Evolutionary conservation across 2,888 invertebrate genomes (phyloP).

Genomic region (Polydrusus pterygomalis): DNA sequence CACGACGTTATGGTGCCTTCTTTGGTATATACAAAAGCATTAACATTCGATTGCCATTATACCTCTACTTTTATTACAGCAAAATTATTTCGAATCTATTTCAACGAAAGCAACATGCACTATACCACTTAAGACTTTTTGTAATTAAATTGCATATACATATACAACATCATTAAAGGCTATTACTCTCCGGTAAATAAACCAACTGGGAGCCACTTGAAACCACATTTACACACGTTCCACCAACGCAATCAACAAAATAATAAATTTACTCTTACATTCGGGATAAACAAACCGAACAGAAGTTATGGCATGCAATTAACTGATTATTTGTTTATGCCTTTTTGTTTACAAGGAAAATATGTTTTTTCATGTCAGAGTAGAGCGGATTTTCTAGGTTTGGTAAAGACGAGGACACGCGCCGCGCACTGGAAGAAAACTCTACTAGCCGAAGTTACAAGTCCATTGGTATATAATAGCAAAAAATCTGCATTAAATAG

Average conservation of each 20-base stretch:
- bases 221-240: slow-evolving; percentile 45
- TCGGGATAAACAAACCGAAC: slow-evolving; percentile 29
- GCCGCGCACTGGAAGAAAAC: no score
- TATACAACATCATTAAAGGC: slow-evolving; percentile 34
- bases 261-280: slow-evolving; percentile 41
- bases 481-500: no score
- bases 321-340: slow-evolving; percentile 38
- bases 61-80: no score
- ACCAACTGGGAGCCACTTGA: slow-evolving; percentile 33
- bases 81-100: not conserved
- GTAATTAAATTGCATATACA: slow-evolving; percentile 29
- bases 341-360: slow-evolving; percentile 23
- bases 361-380: not conserved
- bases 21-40: no score
- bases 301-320: slow-evolving; percentile 34
- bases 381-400: not conserved
- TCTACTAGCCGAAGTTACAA: no score
- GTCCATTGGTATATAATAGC: no score
- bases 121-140: slow-evolving; percentile 7
- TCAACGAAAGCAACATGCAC: not conserved
- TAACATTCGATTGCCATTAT: no score
- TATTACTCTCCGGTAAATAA: slow-evolving; percentile 23
- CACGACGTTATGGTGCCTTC: no score
- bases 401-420: no score
- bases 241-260: slow-evolving; percentile 44